phyloP scores from a whole-genome alignment of 2,797 vertebrate species.

The Triplophysa yarkandensis region DNA sequence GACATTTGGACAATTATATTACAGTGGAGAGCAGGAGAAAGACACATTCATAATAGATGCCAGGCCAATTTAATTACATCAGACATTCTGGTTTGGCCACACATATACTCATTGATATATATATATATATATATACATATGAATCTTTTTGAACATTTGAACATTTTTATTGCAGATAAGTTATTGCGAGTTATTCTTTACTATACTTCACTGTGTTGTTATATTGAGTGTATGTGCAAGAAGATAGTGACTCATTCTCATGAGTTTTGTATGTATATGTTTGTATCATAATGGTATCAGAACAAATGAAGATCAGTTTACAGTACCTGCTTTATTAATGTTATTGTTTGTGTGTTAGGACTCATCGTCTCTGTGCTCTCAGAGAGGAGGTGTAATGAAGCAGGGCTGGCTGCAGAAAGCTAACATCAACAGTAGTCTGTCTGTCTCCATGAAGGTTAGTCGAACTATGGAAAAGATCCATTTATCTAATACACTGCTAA shows the following conservation, averaged over 20 bases:
- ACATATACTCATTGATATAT: background rate
- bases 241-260: background rate
- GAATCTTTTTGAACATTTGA: background rate
- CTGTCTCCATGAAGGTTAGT: constrained; percentile 97
- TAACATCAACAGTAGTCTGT: constrained; percentile 96
- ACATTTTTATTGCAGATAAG: background rate
- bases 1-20: constrained; percentile 66
- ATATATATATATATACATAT: constrained; percentile 20
- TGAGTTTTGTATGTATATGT: background rate
- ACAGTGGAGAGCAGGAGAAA: constrained; percentile 53
- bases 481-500: background rate
- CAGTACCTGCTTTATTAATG: constrained; percentile 1
- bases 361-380: constrained; percentile 89
- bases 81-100: constrained; percentile 12
- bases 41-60: constrained; percentile 52
- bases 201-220: background rate
- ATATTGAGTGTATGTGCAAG: background rate
- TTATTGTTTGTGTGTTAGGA: constrained; percentile 76
- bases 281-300: constrained; percentile 23
- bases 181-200: background rate
- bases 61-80: constrained; percentile 58
- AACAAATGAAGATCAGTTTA: constrained; percentile 31
- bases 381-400: constrained; percentile 93
- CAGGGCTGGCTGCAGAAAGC: constrained; percentile 98
- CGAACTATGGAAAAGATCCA: background rate